Evolutionary conservation across 2,888 invertebrate genomes (phyloP), one percentile per base, ranked within the genome.

Genomic region (Pyrocoelia pectoralis): DNA sequence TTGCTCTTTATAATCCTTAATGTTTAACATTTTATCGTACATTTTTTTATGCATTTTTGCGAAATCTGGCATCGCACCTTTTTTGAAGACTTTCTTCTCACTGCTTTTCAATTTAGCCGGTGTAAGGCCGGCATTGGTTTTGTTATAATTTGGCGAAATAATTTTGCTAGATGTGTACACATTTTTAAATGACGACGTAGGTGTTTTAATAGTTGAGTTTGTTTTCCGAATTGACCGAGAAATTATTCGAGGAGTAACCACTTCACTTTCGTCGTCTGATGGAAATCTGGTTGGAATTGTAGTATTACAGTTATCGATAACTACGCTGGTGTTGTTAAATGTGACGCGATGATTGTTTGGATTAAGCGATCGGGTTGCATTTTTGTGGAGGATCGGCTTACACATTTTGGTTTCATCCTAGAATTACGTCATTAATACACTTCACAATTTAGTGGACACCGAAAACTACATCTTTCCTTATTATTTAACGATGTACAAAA

Each of bases 51-150:
- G 91, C 54, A 91, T 83, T 2, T 86, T 85, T 0, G 87, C 84
- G 76, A 91, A 91, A 80, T 91, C 88, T 0, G 91, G 91, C 75
- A 89, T 78, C 79, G 86, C n/a, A 33, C n/a, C 88, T 3, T 82
- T 86, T 24, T 24, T 24, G 3, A 24, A 24, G 19, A 53, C 18
- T 13, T 50, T 50, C 13, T 24, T 24, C 1, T 8, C 9, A 5
- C n/a, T 24, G 5, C 24, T 13, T 13, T 19, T n/a, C 8, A 29
- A 29, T 24, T 50, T 24, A 10, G 28, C 9, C 10, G 18, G 18
- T 3, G 15, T 12, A 3, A 6, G 13, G 6, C 10, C 38, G 12
- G 17, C 17, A 41, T 40, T 38, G 9, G 10, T 2, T 33, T 33
- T 33, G n/a, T 33, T 33, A n/a, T 10, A 6, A n/a, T 2, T 3